Conservation (phyloP, 2,113 vertebrate species). For the Aramus guarauna region DNA sequence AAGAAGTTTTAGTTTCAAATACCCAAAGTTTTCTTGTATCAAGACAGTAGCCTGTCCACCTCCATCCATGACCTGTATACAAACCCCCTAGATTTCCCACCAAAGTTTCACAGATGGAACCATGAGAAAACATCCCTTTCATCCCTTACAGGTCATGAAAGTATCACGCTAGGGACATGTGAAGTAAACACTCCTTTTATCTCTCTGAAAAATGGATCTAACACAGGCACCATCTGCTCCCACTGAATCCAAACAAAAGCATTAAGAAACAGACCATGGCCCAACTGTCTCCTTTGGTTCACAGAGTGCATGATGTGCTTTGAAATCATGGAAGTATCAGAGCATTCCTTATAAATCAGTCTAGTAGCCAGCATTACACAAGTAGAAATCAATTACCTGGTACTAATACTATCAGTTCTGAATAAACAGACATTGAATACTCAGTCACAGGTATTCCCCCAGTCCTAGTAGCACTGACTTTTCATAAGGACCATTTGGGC, state of each 20-base stretch:
- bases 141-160: background rate
- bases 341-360: background rate
- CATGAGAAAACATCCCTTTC: background rate
- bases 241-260: background rate
- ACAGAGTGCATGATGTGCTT: background rate
- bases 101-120: background rate
- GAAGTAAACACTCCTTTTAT: background rate
- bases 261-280: background rate
- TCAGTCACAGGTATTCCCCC: background rate
- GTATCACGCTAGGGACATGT: fast-evolving
- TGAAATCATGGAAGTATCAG: background rate
- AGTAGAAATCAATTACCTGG: background rate
- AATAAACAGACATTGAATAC: background rate
- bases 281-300: background rate
- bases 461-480: background rate
- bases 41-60: background rate
- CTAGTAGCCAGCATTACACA: background rate
- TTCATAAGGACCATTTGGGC: background rate
- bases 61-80: background rate
- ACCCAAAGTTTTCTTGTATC: background rate
- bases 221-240: background rate
- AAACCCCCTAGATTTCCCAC: background rate
- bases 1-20: background rate
- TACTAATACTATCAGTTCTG: background rate
- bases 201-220: background rate